Evolutionary conservation across 2,888 invertebrate genomes (phyloP).

Genomic region (Lasius platythorax): DNA sequence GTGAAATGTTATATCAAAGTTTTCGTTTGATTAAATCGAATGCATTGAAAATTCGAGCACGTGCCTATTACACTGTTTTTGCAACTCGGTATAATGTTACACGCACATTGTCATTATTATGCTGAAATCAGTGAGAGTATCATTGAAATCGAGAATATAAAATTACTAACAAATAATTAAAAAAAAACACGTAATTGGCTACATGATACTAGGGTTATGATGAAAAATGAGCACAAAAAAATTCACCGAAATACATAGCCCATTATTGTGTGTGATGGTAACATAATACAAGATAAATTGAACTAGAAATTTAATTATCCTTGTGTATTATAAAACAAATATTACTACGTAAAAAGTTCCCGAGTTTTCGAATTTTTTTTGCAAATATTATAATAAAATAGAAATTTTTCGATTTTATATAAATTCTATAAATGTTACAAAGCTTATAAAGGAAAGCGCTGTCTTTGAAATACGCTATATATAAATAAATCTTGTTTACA

Average conservation of each 20-base stretch:
- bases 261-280: not conserved
- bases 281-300: not conserved
- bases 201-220: slow-evolving; percentile 6
- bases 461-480: not conserved
- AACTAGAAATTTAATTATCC: slow-evolving; percentile 8
- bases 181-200: slow-evolving; percentile 33
- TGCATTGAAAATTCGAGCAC: slow-evolving; percentile 8
- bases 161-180: slow-evolving; percentile 33
- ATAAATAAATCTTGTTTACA: slow-evolving; percentile 36
- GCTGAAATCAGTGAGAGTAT: slow-evolving; percentile 34
- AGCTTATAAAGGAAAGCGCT: not conserved
- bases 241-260: not conserved
- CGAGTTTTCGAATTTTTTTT: not conserved
- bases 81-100: not conserved
- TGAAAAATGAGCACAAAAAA: slow-evolving; percentile 25
- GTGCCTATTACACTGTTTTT: not conserved
- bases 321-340: not conserved
- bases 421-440: not conserved
- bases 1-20: slow-evolving; percentile 21
- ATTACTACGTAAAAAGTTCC: not conserved
- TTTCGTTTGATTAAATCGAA: slow-evolving; percentile 33
- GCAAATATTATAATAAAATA: not conserved
- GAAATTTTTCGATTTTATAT: not conserved
- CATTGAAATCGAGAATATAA: slow-evolving; percentile 31
- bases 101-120: not conserved